Evolutionary conservation across 2,113 vertebrate species (phyloP).

Genomic region (Periophthalmus modestus): DNA sequence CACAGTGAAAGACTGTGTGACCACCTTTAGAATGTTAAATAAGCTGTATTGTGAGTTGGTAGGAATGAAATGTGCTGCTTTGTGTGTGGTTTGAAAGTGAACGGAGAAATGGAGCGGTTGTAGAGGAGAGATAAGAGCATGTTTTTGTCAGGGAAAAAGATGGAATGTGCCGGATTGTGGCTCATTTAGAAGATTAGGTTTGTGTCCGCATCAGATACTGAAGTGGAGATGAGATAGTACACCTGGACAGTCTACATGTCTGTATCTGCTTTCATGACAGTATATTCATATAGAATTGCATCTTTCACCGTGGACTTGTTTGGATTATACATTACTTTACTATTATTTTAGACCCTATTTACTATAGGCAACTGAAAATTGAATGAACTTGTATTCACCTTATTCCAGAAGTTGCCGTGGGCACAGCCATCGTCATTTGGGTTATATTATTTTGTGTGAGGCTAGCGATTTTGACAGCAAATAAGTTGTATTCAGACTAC

Average conservation of each 20-base stretch:
- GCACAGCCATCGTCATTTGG: too few relatives aligned
- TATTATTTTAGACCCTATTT: too few relatives aligned
- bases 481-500: too few relatives aligned
- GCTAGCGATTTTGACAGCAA: too few relatives aligned
- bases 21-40: conserved; percentile 52
- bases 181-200: conserved; percentile 18
- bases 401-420: too few relatives aligned
- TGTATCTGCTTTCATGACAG: background rate
- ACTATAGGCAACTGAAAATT: too few relatives aligned
- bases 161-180: conserved; percentile 24
- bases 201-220: conserved; percentile 24
- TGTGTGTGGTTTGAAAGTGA: conserved; percentile 25
- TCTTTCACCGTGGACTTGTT: background rate
- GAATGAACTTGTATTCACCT: too few relatives aligned
- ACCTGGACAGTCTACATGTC: background rate
- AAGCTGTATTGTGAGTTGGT: conserved; percentile 38
- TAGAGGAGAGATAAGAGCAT: background rate
- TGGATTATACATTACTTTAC: background rate
- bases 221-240: background rate
- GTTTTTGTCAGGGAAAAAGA: conserved; percentile 21
- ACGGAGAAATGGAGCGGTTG: conserved; percentile 12
- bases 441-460: too few relatives aligned
- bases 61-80: conserved; percentile 24
- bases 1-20: conserved; percentile 48
- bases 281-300: background rate